Conservation (phyloP, 2,888 invertebrate genomes). For the Hydrotaea cyrtoneurina region DNA sequence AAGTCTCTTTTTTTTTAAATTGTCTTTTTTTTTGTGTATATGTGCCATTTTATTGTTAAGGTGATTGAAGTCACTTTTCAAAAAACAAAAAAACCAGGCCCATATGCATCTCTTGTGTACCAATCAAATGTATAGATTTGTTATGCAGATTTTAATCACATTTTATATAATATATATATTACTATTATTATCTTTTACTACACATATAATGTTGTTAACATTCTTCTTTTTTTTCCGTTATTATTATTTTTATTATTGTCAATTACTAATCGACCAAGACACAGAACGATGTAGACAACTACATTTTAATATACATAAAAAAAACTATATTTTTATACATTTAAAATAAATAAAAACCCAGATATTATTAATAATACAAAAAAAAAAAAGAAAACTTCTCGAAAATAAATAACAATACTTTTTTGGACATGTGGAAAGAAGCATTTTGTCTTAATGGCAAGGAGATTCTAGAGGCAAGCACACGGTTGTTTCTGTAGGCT, state of each 20-base stretch:
- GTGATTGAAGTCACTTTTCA: neutral
- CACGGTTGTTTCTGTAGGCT: too few species aligned
- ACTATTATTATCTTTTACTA: conserved; percentile 14
- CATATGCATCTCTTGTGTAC: neutral
- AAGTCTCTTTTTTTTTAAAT: conserved; percentile 11
- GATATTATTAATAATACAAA: conserved; percentile 23
- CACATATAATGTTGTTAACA: conserved; percentile 43
- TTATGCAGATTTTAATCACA: conserved; percentile 21
- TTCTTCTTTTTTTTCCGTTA: conserved; percentile 27
- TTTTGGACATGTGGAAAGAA: conserved; percentile 10
- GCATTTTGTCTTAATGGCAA: too few species aligned
- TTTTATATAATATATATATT: conserved; percentile 1
- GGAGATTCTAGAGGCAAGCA: too few species aligned
- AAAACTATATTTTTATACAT: conserved; percentile 49
- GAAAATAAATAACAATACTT: conserved; percentile 37
- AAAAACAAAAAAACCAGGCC: neutral
- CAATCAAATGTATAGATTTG: conserved; percentile 21
- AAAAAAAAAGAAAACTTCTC: conserved; percentile 30
- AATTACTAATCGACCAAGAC: conserved; percentile 35
- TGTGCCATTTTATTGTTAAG: neutral
- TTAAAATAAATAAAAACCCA: conserved; percentile 46
- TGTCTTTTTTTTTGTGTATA: neutral
- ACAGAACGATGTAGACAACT: neutral
- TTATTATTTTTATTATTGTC: conserved; percentile 46
- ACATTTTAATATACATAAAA: conserved; percentile 43